phyloP scores from a whole-genome alignment of 2,888 invertebrate genomes.

The Diarsia mendica region DNA sequence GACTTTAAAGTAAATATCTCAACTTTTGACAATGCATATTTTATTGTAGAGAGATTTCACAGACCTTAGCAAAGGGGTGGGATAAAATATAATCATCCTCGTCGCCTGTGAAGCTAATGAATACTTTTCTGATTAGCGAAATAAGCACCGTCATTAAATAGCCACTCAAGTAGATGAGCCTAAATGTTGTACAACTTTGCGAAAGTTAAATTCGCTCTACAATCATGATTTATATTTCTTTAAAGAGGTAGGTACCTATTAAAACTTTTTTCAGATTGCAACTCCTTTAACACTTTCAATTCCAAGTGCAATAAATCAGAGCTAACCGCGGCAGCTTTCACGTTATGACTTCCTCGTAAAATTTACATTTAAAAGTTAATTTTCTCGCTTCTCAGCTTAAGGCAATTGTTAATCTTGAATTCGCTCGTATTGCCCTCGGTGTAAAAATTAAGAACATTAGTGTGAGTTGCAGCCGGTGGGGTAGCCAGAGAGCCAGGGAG shows the following conservation, averaged over 20 bases:
- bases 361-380: conserved; percentile 90
- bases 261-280: conserved; percentile 90
- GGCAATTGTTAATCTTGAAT: conserved; percentile 88
- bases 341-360: conserved; percentile 90
- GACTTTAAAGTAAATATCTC: conserved; percentile 26
- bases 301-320: conserved; percentile 89
- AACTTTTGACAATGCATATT: conserved; percentile 26
- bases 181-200: conserved; percentile 84
- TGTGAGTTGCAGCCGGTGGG: conserved; percentile 66
- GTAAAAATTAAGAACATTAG: conserved; percentile 81
- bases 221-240: conserved; percentile 89
- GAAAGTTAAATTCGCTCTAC: conserved; percentile 83
- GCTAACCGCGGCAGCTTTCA: conserved; percentile 89
- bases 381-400: conserved; percentile 85
- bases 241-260: conserved; percentile 89
- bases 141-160: conserved; percentile 85
- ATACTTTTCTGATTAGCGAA: conserved; percentile 77
- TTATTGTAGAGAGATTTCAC: conserved; percentile 22
- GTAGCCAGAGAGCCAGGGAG: not conserved
- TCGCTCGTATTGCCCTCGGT: conserved; percentile 76
- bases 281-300: conserved; percentile 90
- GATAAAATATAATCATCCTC: conserved; percentile 51
- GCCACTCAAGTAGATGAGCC: conserved; percentile 83
- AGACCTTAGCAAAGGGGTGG: conserved; percentile 37
- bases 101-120: conserved; percentile 72